phyloP scores from a whole-genome alignment of 2,113 vertebrate genomes.

The Madoqua kirkii region DNA sequence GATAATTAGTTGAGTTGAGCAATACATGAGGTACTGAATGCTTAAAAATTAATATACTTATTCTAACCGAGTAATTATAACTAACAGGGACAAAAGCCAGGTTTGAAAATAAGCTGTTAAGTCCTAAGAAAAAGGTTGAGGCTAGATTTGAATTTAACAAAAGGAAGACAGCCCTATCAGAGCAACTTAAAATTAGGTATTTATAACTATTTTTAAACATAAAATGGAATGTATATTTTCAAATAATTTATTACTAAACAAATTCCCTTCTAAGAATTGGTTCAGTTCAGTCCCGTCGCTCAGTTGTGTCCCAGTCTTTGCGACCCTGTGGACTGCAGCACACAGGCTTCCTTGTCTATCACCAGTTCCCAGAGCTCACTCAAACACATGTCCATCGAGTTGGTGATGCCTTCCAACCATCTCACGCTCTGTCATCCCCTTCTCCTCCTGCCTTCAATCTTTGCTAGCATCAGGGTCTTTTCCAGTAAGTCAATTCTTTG shows the following conservation, averaged over 20 bases:
- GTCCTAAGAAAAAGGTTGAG: not conserved
- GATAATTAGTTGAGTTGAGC: not conserved
- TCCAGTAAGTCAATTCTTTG: not conserved
- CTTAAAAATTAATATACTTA: conserved; percentile 27
- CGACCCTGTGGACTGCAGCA: not conserved
- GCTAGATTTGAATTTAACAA: not conserved
- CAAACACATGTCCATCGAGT: not conserved
- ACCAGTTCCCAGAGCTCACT: not conserved
- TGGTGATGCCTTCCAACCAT: not conserved
- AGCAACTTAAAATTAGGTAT: not conserved
- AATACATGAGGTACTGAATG: not conserved
- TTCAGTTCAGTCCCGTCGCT: not conserved
- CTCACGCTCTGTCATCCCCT: not conserved
- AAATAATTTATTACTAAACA: not conserved
- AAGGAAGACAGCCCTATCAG: not conserved
- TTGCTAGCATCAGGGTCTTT: not conserved
- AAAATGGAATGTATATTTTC: not conserved
- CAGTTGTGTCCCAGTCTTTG: not conserved
- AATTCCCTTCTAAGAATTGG: not conserved
- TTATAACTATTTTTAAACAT: not conserved
- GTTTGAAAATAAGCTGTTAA: conserved; percentile 2
- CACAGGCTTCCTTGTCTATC: not conserved
- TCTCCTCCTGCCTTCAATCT: not conserved
- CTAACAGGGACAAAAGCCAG: not conserved
- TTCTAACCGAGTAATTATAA: not conserved